A percentile compares a stretch with the other conserved stretches of the same genome.
Conservation (phyloP, 2,113 vertebrate genomes). For the Oriolus oriolus region DNA sequence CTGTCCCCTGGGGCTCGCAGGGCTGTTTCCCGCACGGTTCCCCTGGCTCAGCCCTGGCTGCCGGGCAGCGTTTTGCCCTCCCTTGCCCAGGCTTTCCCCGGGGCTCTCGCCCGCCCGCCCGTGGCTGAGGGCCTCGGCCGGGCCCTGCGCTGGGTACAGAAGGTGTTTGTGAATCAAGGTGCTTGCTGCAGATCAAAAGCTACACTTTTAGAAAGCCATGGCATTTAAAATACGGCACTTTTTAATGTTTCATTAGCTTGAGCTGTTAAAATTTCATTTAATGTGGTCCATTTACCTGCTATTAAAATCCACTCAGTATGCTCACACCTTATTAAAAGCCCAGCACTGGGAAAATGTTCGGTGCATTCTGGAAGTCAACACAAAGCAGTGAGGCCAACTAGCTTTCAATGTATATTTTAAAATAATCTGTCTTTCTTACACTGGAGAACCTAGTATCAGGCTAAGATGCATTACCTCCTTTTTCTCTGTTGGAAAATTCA, state of each 20-base stretch:
- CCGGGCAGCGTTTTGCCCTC: neutral
- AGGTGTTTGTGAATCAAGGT: neutral
- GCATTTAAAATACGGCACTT: neutral
- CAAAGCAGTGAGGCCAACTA: neutral
- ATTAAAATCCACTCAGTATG: neutral
- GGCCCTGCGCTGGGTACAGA: fast-evolving
- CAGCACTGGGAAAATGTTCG: neutral
- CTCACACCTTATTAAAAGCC: neutral
- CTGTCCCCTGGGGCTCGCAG: neutral
- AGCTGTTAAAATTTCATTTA: neutral
- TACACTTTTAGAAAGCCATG: neutral
- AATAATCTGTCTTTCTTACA: neutral
- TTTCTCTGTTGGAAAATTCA: neutral
- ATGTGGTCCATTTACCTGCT: neutral
- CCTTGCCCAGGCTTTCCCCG: neutral
- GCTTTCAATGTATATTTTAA: neutral
- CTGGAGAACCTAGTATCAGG: neutral
- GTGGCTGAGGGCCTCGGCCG: neutral
- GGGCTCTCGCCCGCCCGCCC: neutral
- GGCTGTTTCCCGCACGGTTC: neutral
- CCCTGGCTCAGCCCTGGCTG: neutral
- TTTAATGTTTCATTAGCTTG: neutral
- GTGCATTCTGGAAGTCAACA: neutral
- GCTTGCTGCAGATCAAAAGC: neutral
- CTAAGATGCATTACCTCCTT: neutral